Percentiles rank a stretch among this genome's conserved stretches.
These are phyloP conservation scores for Nomada hirtipes DNA, from an alignment of 2,888 invertebrate species.

Conservation along the genomic window DNA sequence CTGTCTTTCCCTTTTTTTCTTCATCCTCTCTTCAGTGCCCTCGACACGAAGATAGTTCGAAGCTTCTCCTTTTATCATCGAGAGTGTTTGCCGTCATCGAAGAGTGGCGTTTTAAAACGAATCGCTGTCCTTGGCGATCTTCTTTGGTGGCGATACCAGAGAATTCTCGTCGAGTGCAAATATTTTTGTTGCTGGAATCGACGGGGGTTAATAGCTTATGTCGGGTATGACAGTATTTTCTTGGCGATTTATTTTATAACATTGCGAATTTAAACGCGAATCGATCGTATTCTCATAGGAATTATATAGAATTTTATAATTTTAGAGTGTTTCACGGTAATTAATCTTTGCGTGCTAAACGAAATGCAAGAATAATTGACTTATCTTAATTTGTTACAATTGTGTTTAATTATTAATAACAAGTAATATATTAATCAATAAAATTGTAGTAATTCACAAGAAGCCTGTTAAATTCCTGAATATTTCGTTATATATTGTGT, in stretches of 20 bases:
- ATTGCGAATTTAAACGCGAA: too few species aligned
- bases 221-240: too few species aligned
- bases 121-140: conserved; percentile 10
- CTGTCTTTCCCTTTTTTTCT: not conserved
- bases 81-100: conserved; percentile 22
- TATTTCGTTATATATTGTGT: not conserved
- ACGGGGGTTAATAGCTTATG: not conserved
- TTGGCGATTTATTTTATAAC: too few species aligned
- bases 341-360: too few species aligned
- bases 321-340: too few species aligned
- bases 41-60: not conserved
- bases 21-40: not conserved
- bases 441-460: too few species aligned
- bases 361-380: too few species aligned
- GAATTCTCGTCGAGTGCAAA: conserved; percentile 19
- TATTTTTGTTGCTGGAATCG: conserved; percentile 30
- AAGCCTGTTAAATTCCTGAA: not conserved
- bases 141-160: conserved; percentile 5
- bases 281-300: too few species aligned
- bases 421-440: too few species aligned
- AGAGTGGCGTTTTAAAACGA: conserved; percentile 10
- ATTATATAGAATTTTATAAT: too few species aligned
- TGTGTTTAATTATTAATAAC: too few species aligned
- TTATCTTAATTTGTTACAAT: too few species aligned
- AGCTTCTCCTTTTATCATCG: conserved; percentile 12